These are phyloP conservation scores for Ypsolopha scabrella DNA, from an alignment of 2,888 invertebrate genomes.

Conservation along the genomic window DNA sequence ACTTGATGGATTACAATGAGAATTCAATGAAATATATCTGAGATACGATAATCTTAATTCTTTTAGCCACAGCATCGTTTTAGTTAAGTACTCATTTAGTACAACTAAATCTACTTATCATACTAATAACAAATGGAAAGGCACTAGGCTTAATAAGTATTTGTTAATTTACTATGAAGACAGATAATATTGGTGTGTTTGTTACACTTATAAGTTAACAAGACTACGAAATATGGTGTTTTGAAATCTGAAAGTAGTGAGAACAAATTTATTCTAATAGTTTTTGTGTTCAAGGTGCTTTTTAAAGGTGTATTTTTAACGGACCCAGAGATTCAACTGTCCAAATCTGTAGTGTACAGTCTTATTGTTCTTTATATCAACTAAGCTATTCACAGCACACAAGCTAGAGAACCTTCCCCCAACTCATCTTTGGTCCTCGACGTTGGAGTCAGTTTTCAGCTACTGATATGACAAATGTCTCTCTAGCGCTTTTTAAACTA, in stretches of 20 bases:
- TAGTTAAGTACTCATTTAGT: conserved; percentile 12
- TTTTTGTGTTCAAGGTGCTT: background rate
- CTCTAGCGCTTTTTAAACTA: conserved; percentile 41
- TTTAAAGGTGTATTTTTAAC: background rate
- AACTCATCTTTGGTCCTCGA: conserved; percentile 44
- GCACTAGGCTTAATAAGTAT: conserved; percentile 45
- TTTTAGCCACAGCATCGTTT: background rate
- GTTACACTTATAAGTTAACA: no score
- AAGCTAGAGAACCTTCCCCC: conserved; percentile 19
- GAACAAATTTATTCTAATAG: background rate
- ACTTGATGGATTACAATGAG: no score
- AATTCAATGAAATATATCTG: no score
- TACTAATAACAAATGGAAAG: conserved; percentile 30
- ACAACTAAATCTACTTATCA: conserved; percentile 25
- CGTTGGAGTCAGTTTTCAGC: conserved; percentile 32
- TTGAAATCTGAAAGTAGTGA: background rate
- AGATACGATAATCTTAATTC: background rate
- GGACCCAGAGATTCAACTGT: conserved; percentile 6
- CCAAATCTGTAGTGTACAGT: conserved; percentile 26
- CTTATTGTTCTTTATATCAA: conserved; percentile 38
- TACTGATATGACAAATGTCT: conserved; percentile 57
- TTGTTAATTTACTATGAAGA: background rate
- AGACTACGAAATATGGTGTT: background rate
- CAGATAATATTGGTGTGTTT: background rate
- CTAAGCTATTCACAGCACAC: conserved; percentile 40